These are phyloP conservation scores for Drosophila infuscata DNA, from an alignment of 2,888 invertebrate species.

Conservation along the genomic window DNA sequence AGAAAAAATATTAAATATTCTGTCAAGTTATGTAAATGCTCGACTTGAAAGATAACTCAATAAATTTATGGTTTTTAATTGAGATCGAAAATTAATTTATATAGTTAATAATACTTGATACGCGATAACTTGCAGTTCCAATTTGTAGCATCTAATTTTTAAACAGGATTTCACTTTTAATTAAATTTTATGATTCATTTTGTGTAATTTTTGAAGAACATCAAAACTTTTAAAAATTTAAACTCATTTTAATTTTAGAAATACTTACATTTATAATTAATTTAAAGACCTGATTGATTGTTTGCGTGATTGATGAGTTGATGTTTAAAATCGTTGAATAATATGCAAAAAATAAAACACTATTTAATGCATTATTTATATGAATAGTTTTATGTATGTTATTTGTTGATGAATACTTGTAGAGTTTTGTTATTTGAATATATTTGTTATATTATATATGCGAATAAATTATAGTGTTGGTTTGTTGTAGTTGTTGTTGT, in stretches of 20 bases:
- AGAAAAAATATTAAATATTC: neutral
- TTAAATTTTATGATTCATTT: neutral
- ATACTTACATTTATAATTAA: slow-evolving; percentile 33
- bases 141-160: no score
- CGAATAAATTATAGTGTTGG: slow-evolving; percentile 29
- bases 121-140: neutral
- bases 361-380: slow-evolving; percentile 28
- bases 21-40: neutral
- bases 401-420: slow-evolving; percentile 46
- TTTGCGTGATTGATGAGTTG: slow-evolving; percentile 67
- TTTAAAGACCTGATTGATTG: slow-evolving; percentile 59
- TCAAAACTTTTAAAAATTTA: neutral
- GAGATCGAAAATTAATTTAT: neutral
- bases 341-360: slow-evolving; percentile 48
- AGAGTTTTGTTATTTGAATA: slow-evolving; percentile 22
- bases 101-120: neutral
- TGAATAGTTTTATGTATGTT: slow-evolving; percentile 23
- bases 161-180: neutral
- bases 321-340: slow-evolving; percentile 61
- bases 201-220: neutral
- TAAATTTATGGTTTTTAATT: neutral
- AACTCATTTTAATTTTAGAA: neutral
- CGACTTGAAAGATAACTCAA: neutral
- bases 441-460: slow-evolving; percentile 18
- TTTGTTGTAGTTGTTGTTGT: slow-evolving; percentile 6